Conservation (phyloP, 1,140 invertebrate species). For the Phymastichus coffea region DNA sequence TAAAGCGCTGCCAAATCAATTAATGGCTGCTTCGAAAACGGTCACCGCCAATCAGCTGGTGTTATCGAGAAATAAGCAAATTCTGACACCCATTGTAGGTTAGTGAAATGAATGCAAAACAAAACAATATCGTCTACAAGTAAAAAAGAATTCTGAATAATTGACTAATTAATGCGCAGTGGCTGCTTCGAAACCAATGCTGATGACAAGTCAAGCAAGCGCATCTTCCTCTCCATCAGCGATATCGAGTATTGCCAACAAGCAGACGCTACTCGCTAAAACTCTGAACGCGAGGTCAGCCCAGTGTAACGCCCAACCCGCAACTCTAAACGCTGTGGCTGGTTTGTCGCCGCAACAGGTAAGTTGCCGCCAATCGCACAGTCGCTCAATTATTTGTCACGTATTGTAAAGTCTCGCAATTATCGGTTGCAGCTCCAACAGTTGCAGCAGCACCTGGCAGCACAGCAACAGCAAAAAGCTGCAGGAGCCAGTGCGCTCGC, state of each 20-base stretch:
- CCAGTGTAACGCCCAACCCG: slow-evolving; percentile 49
- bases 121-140: background rate
- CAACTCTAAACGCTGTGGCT: slow-evolving; percentile 46
- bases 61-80: slow-evolving; percentile 61
- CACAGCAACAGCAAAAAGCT: slow-evolving; percentile 53
- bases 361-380: slow-evolving; percentile 5
- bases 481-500: slow-evolving; percentile 46
- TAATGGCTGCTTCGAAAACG: slow-evolving; percentile 50
- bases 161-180: slow-evolving; percentile 30
- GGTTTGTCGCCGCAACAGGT: slow-evolving; percentile 54
- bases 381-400: background rate
- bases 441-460: slow-evolving; percentile 52
- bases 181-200: slow-evolving; percentile 52
- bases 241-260: slow-evolving; percentile 49
- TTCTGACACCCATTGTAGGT: slow-evolving; percentile 64
- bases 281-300: slow-evolving; percentile 44
- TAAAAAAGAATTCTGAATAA: slow-evolving; percentile 16
- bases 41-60: slow-evolving; percentile 58
- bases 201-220: slow-evolving; percentile 51
- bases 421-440: slow-evolving; percentile 52
- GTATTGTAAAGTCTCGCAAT: background rate
- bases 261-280: slow-evolving; percentile 53
- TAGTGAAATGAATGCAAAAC: slow-evolving; percentile 36
- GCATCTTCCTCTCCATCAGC: slow-evolving; percentile 44
- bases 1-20: slow-evolving; percentile 52